Evolutionary conservation across 2,888 invertebrate species (phyloP), one percentile per base, ranked within the genome.

Genomic region (Hecatera dysodea): DNA sequence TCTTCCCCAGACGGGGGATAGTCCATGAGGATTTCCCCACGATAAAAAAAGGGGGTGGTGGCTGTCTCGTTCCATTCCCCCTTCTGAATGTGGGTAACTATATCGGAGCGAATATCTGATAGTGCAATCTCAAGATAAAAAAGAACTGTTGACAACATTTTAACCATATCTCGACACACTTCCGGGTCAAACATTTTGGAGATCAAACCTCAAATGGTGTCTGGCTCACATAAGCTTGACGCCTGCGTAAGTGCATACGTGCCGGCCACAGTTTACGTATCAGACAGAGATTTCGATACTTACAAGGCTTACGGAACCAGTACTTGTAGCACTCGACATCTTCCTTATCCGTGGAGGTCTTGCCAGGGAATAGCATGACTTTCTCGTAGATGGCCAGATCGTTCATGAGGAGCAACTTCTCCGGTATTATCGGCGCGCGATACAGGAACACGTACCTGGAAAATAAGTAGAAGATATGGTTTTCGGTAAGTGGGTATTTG

Each of bases 281-380:
- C 27, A 19, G 52, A 8, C 17, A 27, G 1, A 7, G 7, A 19
- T 27, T 52, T 29, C 33, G 11, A 42, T 59, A 92, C 93, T 93
- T 88, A 97, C 97, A 92, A 86, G 94, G 94, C 87, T 96, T 96
- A 52, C 96, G 92, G 82, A 96, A 97, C 89, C 96, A 96, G 84
- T 96, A 97, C 84, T 97, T 97, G 89, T 95, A 97, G 65, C 96
- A 96, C 85, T 97, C 96, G 1, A 97, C 83, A 67, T 97, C 96
- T 59, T 96, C 90, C 19, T 89, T 85, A 12, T 93, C 93, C 0
- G 95, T 89, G n/a, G 84, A 80, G 39, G 85, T 85, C 69, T 91
- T 93, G 48, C 90, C 92, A 17, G 89, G 86, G 7, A 88, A 84
- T 63, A 93, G 82, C 91, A 96, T 92, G 5, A 81, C 33, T 24